phyloP scores from a whole-genome alignment of 2,113 vertebrate genomes.

The Zeus faber region DNA sequence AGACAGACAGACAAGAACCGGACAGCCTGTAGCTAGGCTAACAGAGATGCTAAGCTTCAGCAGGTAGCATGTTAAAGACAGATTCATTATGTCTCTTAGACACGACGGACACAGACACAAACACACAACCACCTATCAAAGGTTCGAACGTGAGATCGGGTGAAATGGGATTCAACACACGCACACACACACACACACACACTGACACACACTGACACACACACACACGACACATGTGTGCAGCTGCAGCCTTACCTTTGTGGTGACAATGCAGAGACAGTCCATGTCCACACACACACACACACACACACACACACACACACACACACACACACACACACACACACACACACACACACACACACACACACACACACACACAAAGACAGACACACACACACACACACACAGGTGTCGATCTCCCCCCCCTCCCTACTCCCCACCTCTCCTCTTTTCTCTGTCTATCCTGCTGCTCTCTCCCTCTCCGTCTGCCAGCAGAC shows the following conservation, averaged over 20 bases:
- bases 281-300: slow-evolving; percentile 30
- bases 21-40: slow-evolving; percentile 79
- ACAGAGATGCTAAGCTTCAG: slow-evolving; percentile 81
- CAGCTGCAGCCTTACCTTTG: too few species aligned
- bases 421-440: slow-evolving; percentile 1
- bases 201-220: neutral
- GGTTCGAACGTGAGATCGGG: too few species aligned
- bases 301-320: neutral
- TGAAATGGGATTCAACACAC: too few species aligned
- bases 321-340: slow-evolving; percentile 3
- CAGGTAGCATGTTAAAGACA: slow-evolving; percentile 81
- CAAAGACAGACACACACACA: neutral
- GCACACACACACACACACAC: neutral
- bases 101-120: slow-evolving; percentile 3
- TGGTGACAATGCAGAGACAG: slow-evolving; percentile 74
- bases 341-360: neutral
- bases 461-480: neutral
- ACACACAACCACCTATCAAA: neutral
- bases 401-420: neutral
- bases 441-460: slow-evolving; percentile 7
- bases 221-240: too few species aligned
- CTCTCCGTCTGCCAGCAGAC: neutral
- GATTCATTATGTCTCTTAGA: slow-evolving; percentile 52
- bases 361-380: neutral
- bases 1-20: slow-evolving; percentile 76